Conservation (phyloP, 1,140 invertebrate species). For the Dolichoris vasculosae region DNA sequence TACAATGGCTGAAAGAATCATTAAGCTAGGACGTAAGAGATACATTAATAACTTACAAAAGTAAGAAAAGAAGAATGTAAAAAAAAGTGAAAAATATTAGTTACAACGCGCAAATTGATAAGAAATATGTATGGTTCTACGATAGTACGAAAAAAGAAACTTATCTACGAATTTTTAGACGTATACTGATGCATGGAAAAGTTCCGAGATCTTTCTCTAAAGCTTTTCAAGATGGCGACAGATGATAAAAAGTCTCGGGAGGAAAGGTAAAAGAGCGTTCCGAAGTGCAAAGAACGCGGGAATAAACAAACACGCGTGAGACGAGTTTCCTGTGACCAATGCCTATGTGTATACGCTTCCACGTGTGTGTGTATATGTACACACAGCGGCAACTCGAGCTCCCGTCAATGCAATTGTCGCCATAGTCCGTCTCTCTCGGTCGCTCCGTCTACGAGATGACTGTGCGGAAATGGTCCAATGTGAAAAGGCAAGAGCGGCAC, state of each 20-base stretch:
- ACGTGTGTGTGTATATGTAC: background rate
- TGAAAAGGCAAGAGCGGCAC: constrained; percentile 13
- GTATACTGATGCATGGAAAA: too few relatives aligned
- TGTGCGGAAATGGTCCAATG: background rate
- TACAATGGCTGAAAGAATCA: too few relatives aligned
- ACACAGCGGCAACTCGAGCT: background rate
- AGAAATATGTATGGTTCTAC: background rate
- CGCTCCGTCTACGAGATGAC: background rate
- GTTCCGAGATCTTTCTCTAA: background rate
- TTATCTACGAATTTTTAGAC: background rate
- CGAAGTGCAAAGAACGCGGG: background rate
- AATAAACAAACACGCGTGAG: constrained; percentile 2
- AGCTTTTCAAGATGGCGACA: constrained; percentile 4
- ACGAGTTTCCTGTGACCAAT: background rate
- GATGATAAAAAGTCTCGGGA: background rate
- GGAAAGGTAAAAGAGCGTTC: background rate
- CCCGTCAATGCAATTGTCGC: background rate
- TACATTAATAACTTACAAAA: background rate
- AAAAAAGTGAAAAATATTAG: background rate
- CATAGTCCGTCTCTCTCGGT: background rate
- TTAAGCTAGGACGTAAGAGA: background rate
- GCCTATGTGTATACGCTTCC: background rate
- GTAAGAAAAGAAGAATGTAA: background rate
- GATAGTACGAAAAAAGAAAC: background rate
- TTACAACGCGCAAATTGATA: background rate